A percentile compares a stretch with the other conserved stretches of the same genome.
Evolutionary conservation across 2,797 vertebrate species (phyloP).

Genomic region (Morus bassanus): DNA sequence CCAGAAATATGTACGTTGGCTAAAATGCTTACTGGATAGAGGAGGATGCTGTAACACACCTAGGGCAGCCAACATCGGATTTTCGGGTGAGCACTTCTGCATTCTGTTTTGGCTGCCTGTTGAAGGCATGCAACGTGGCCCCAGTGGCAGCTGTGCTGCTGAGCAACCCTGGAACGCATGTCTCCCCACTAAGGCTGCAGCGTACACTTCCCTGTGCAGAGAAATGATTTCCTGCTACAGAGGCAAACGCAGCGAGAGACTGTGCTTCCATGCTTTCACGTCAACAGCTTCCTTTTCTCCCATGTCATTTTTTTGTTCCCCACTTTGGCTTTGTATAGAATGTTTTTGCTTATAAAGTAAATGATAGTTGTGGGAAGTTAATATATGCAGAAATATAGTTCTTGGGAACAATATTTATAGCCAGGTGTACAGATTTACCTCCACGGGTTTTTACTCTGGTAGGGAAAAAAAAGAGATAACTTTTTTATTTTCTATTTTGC

Average conservation of each 20-base stretch:
- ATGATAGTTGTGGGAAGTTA: not conserved
- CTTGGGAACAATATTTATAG: not conserved
- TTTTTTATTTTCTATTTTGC: not conserved
- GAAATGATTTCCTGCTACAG: conserved; percentile 1
- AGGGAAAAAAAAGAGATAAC: not conserved
- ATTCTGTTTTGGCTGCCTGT: not conserved
- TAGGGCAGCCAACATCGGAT: not conserved
- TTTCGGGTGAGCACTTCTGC: not conserved
- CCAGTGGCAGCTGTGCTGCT: not conserved
- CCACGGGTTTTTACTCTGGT: not conserved
- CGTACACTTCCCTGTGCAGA: not conserved
- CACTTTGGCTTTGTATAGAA: not conserved
- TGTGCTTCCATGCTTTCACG: not conserved
- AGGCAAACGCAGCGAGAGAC: not conserved
- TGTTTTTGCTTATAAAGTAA: not conserved
- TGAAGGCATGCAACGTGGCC: not conserved
- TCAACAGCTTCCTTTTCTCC: not conserved
- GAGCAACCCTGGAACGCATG: not conserved
- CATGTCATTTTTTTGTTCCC: not conserved
- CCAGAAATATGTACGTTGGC: not conserved
- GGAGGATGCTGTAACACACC: not conserved
- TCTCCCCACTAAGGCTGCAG: not conserved
- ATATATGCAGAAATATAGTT: not conserved
- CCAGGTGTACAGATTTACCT: not conserved
- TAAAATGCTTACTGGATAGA: not conserved